phyloP scores from a whole-genome alignment of 92 coral and sea anemone genomes.

The Pocillopora grandis region DNA sequence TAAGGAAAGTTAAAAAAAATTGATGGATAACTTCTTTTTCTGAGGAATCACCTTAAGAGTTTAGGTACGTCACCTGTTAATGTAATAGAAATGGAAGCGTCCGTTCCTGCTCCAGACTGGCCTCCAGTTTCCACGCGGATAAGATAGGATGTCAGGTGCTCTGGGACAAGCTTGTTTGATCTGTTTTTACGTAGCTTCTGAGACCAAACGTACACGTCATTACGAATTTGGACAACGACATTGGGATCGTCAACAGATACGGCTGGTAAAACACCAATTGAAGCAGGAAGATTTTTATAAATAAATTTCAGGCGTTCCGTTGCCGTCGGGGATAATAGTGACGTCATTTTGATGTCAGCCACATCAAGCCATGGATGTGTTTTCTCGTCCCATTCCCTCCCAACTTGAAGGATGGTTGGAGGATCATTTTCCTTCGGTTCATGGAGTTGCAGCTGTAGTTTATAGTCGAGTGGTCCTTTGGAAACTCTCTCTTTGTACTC shows the following conservation, averaged over 20 bases:
- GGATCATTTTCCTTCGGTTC: conserved; percentile 61
- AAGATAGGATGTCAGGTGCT: conserved; percentile 47
- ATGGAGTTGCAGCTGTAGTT: conserved; percentile 83
- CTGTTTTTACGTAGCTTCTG: conserved; percentile 57
- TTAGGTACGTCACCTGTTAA: conserved; percentile 51
- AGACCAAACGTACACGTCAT: conserved; percentile 51
- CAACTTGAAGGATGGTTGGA: conserved; percentile 62
- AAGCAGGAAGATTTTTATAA: conserved; percentile 53
- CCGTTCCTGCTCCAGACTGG: conserved; percentile 53
- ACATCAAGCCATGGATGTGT: conserved; percentile 94
- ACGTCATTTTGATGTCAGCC: conserved; percentile 78
- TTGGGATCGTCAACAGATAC: conserved; percentile 77
- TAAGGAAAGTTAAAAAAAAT: too few relatives aligned
- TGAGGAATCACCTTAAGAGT: too few relatives aligned
- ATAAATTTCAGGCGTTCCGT: conserved; percentile 62
- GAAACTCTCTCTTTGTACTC: conserved; percentile 63
- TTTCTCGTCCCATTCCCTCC: conserved; percentile 78
- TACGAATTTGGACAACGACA: conserved; percentile 57
- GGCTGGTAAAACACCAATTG: conserved; percentile 66
- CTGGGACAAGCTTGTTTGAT: conserved; percentile 23
- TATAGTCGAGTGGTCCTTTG: conserved; percentile 69
- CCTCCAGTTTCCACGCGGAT: conserved; percentile 65
- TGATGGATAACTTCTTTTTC: too few relatives aligned
- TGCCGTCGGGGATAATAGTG: conserved; percentile 68
- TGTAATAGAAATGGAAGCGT: conserved; percentile 52